A percentile compares a stretch with the other conserved stretches of the same genome.
phyloP scores from a whole-genome alignment of 2,888 invertebrate genomes.

The Emmelina monodactyla region DNA sequence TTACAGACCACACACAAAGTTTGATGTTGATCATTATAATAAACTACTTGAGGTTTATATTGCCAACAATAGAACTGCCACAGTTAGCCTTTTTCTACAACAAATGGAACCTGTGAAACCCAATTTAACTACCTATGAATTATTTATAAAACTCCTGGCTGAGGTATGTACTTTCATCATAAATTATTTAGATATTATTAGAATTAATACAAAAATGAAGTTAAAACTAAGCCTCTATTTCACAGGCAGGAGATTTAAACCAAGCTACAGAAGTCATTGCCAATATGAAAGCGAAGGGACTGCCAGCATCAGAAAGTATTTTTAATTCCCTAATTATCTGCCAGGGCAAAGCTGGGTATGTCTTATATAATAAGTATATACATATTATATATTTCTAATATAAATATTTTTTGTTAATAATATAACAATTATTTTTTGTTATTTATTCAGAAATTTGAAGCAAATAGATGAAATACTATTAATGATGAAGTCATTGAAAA shows the following conservation, averaged over 20 bases:
- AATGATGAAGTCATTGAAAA: conserved; percentile 66
- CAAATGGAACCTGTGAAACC: conserved; percentile 52
- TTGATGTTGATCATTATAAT: conserved; percentile 60
- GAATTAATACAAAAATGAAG: neutral
- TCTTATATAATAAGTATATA: too few species aligned
- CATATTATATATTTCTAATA: too few species aligned
- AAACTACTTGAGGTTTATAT: conserved; percentile 65
- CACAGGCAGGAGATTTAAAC: conserved; percentile 61
- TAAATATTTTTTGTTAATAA: too few species aligned
- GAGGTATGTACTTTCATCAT: conserved; percentile 41
- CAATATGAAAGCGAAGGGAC: conserved; percentile 63
- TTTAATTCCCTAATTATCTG: conserved; percentile 69
- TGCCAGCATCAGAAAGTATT: conserved; percentile 63
- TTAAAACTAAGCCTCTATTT: too few species aligned
- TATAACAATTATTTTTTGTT: conserved; percentile 4
- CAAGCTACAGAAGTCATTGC: conserved; percentile 65
- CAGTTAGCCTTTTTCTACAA: conserved; percentile 46
- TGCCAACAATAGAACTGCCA: conserved; percentile 59
- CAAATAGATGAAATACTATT: conserved; percentile 56
- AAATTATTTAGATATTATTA: neutral
- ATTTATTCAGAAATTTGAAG: conserved; percentile 29
- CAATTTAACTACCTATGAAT: conserved; percentile 59
- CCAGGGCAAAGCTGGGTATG: conserved; percentile 64
- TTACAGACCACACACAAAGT: conserved; percentile 37
- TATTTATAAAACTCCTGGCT: conserved; percentile 64